Conservation (phyloP, 2,113 vertebrate genomes). For the Nothobranchius kuhntae region DNA sequence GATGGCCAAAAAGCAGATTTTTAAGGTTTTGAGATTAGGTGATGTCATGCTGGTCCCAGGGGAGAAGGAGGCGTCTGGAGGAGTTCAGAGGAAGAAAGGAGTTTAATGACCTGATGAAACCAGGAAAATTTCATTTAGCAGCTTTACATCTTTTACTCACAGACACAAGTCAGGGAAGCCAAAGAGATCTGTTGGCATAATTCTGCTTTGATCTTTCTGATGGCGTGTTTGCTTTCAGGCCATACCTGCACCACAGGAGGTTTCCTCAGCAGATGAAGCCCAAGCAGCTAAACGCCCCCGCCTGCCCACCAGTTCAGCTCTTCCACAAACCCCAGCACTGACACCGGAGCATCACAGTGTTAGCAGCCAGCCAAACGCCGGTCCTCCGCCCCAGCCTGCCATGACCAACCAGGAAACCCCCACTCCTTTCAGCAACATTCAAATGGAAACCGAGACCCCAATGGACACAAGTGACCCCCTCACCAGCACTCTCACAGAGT, state of each 20-base stretch:
- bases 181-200: background rate
- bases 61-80: background rate
- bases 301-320: conserved; percentile 65
- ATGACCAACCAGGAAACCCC: background rate
- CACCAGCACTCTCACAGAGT: conserved; percentile 22
- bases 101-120: no score
- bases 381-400: conserved; percentile 28
- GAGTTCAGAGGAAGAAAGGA: background rate
- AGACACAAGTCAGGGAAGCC: background rate
- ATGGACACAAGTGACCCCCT: conserved; percentile 51
- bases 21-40: background rate
- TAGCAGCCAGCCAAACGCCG: conserved; percentile 33
- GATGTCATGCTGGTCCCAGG: background rate
- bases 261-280: conserved; percentile 77
- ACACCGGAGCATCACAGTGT: conserved; percentile 45
- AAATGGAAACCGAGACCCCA: conserved; percentile 35
- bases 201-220: background rate
- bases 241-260: conserved; percentile 78
- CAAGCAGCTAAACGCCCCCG: conserved; percentile 88
- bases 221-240: conserved; percentile 70
- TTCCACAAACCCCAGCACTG: conserved; percentile 8
- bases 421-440: background rate
- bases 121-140: no score
- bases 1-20: background rate
- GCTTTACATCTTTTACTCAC: no score